Base-by-base conservation (phyloP, 1,140 invertebrate genomes). In the Galendromus occidentalis region DNA sequence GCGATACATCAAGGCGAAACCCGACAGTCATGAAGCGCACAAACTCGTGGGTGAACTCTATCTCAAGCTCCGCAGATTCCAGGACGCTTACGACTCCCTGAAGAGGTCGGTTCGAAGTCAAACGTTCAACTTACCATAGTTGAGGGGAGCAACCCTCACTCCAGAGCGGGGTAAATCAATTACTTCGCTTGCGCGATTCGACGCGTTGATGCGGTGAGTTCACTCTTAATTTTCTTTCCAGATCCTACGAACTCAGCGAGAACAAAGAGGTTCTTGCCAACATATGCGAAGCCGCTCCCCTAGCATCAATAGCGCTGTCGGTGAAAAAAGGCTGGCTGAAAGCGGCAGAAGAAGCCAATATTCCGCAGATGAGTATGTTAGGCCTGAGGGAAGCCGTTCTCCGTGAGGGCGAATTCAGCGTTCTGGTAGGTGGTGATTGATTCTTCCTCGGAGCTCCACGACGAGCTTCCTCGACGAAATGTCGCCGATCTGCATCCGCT, bases 21-120 rank as follows among this genome's bases (percentile, higher is more conserved):
- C 51, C 25, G 51, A 59, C 1, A 59, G 51, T 59, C 51, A 59
- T 22, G 51, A 59, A 59, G 51, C 51, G 14, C 22, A 59, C 51
- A 59, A 59, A 33, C 25, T 59, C n/a, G 25, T 59, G 1, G 51
- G 51, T 1, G 51, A 59, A 17, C 17, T 59, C 14, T 25, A 59
- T 22, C 51, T 59, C 14, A 59, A 59, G 25, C 51, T 29, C 25
- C 14, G 22, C 22, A 59, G 33, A 59, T 59, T 29, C 51, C 22
- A 59, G 25, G 22, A 59, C 4, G 51, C 51, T 17, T 59, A 59
- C 33, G 51, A 59, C 14, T 25, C 25, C 6, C 20, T 29, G 25
- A 59, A 59, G 33, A 18, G 14, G 51, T 59, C 14, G 25, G 51
- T 1, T 22, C 28, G 18, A 44, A 47, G 45, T 47, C 14, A 14